These are phyloP conservation scores for Botia kubotai DNA, from an alignment of 2,797 vertebrate genomes.

Conservation along the genomic window DNA sequence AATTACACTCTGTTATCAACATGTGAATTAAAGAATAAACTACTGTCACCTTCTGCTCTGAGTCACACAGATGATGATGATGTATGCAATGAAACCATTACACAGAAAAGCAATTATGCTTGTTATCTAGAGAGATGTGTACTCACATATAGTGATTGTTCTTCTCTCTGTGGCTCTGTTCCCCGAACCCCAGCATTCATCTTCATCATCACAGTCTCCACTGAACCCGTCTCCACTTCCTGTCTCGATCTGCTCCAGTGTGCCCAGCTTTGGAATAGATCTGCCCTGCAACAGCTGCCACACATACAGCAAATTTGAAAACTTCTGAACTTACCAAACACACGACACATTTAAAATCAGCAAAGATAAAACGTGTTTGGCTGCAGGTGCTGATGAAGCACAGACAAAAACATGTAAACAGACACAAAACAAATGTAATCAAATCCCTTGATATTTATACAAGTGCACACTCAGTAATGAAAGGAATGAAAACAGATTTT, in stretches of 20 bases:
- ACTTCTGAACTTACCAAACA: not conserved
- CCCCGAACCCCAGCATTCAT: conserved; percentile 84
- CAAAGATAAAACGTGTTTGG: not conserved
- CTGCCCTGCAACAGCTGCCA: conserved; percentile 84
- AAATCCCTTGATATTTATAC: not conserved
- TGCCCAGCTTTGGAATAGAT: conserved; percentile 80
- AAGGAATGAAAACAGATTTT: too few relatives aligned
- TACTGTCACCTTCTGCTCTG: not conserved
- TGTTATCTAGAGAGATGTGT: not conserved
- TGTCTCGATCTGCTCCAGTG: conserved; percentile 81
- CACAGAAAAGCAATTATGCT: not conserved
- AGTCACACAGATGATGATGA: not conserved
- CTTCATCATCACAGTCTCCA: conserved; percentile 91
- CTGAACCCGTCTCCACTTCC: conserved; percentile 83
- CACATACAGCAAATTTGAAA: conserved; percentile 14
- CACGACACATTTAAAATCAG: not conserved
- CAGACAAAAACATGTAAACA: too few relatives aligned
- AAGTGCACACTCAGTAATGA: not conserved
- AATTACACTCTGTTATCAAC: conserved; percentile 23
- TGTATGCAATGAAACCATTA: too few relatives aligned
- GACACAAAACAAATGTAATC: not conserved
- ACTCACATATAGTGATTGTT: conserved; percentile 49
- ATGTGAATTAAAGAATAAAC: conserved; percentile 12
- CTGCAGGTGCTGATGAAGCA: not conserved
- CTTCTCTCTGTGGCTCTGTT: conserved; percentile 75